These are phyloP conservation scores for Platanista minor DNA, from an alignment of 2,113 vertebrate species.

Conservation along the genomic window DNA sequence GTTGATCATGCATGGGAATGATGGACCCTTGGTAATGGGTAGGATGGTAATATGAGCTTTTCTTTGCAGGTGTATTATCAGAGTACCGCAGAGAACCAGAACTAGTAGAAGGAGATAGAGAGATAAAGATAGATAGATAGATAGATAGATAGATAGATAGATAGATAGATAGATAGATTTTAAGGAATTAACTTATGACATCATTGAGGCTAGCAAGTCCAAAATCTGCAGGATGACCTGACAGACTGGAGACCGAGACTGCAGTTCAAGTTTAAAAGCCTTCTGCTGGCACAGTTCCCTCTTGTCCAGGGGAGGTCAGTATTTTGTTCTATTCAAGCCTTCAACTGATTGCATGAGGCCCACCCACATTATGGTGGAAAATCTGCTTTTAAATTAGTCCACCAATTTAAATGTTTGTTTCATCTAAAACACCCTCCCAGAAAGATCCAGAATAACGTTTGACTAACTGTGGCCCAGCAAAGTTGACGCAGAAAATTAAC, in stretches of 20 bases:
- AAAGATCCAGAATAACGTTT: neutral
- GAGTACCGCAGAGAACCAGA: neutral
- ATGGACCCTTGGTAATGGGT: neutral
- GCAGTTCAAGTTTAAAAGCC: neutral
- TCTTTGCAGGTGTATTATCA: neutral
- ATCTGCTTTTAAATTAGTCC: neutral
- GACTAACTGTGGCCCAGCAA: neutral
- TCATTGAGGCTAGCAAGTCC: neutral
- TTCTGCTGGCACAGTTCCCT: neutral
- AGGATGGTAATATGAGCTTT: neutral
- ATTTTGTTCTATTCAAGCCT: neutral
- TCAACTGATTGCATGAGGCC: neutral
- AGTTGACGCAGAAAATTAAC: neutral
- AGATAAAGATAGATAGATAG: too few species aligned
- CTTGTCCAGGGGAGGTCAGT: neutral
- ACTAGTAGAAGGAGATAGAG: too few species aligned
- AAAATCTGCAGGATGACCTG: neutral
- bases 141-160: too few species aligned
- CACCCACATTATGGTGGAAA: neutral
- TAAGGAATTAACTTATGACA: neutral
- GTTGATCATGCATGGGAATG: neutral
- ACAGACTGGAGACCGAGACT: neutral
- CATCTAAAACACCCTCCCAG: neutral
- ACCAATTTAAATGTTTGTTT: neutral
- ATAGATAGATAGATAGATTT: neutral